These are phyloP conservation scores for Actenoides lindsayi DNA, from an alignment of 2,113 vertebrate genomes.

Conservation along the genomic window DNA sequence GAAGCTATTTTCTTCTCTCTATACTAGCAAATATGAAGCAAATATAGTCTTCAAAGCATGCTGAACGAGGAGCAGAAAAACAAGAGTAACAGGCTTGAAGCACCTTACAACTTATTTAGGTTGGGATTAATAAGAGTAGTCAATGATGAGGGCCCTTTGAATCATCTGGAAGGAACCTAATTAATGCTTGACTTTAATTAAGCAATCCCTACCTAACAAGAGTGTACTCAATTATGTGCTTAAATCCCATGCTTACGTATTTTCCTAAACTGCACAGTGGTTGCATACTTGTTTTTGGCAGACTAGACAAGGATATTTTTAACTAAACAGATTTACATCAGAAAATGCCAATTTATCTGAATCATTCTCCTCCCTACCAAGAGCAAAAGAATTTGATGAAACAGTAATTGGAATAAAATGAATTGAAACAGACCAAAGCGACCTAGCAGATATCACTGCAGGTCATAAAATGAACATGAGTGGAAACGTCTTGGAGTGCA, in stretches of 20 bases:
- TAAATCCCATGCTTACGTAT: background rate
- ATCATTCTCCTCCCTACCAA: background rate
- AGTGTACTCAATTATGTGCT: background rate
- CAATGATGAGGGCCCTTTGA: background rate
- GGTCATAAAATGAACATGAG: background rate
- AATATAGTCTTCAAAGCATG: background rate
- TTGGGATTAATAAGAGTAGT: background rate
- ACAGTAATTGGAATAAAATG: background rate
- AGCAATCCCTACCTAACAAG: background rate
- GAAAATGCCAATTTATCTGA: background rate
- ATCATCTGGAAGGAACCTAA: background rate
- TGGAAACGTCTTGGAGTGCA: background rate
- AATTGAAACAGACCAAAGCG: background rate
- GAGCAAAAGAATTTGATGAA: background rate
- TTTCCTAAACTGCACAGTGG: background rate
- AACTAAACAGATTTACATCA: background rate
- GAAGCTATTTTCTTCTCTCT: background rate
- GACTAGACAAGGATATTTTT: background rate
- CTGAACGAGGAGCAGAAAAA: background rate
- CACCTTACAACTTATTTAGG: background rate
- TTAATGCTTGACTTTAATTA: slow-evolving; percentile 38
- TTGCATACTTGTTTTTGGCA: background rate
- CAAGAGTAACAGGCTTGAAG: background rate
- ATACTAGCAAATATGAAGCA: background rate
- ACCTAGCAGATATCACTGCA: background rate